phyloP scores from a whole-genome alignment of 2,113 vertebrate species.

The Paedocypris sp. region DNA sequence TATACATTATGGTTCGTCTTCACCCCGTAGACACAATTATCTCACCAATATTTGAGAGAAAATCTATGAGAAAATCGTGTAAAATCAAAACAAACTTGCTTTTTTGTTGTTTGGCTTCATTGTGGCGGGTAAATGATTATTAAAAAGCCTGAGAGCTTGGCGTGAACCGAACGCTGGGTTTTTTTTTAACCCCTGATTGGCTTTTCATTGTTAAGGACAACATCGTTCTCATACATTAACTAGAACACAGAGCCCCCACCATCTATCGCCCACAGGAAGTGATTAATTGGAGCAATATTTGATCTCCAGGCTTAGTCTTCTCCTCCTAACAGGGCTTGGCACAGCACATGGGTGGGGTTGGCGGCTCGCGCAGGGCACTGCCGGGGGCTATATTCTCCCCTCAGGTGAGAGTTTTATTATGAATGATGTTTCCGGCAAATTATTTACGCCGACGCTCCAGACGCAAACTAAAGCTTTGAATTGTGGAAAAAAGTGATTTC shows the following conservation, averaged over 20 bases:
- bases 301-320: slow-evolving; percentile 42
- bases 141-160: too few relatives aligned
- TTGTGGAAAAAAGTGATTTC: slow-evolving; percentile 15
- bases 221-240: slow-evolving; percentile 8
- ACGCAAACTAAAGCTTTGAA: slow-evolving; percentile 31
- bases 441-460: slow-evolving; percentile 50
- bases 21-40: too few relatives aligned
- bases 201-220: slow-evolving; percentile 30
- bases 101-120: too few relatives aligned
- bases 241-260: slow-evolving; percentile 16
- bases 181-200: slow-evolving; percentile 42
- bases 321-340: slow-evolving; percentile 22
- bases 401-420: slow-evolving; percentile 70
- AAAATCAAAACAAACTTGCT: too few relatives aligned
- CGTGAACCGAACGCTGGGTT: slow-evolving; percentile 23
- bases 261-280: slow-evolving; percentile 25
- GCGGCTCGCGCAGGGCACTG: slow-evolving; percentile 48
- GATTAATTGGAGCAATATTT: slow-evolving; percentile 47
- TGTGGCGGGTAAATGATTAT: too few relatives aligned
- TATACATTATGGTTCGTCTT: too few relatives aligned
- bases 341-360: slow-evolving; percentile 44
- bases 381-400: slow-evolving; percentile 66
- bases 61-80: too few relatives aligned
- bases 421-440: slow-evolving; percentile 70
- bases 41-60: too few relatives aligned